Evolutionary conservation across 2,888 invertebrate genomes (phyloP), one percentile per base, ranked within the genome.

Genomic region (Halocaridina rubra): DNA sequence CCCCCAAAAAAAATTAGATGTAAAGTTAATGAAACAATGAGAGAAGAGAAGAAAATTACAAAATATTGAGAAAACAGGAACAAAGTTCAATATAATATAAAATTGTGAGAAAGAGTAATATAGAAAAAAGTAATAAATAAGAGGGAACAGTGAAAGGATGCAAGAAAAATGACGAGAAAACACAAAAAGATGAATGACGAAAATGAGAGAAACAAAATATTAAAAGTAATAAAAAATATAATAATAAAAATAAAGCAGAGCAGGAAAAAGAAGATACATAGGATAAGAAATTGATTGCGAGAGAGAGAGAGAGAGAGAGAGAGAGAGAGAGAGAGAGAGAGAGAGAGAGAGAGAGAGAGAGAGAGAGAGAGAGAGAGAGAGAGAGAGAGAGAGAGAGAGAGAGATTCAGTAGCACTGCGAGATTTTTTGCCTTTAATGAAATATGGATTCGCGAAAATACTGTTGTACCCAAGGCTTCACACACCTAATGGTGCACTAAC

Each of bases 351-450:
- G 74, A 24, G 46, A 33, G n/a, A 19, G 74, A 46, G 39, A 39
- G 46, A 74, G 19, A 39, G 24, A 19, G 46, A 16, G 24, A 27
- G 16, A 22, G 53, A 22, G 53, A 46, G 22, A 74, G 39, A 32
- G 72, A 27, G 64, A 78, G 79, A 67, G 39, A 79, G 46, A 67
- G 33, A 39, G 53, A 29, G 46, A 53, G 53, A 64, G 27, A 33
- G 39, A 64, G 29, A 59, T n/a, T n/a, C n/a, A n/a, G n/a, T n/a
- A n/a, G n/a, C n/a, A n/a, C n/a, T n/a, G n/a, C n/a, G n/a, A n/a
- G n/a, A n/a, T n/a, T n/a, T n/a, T n/a, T n/a, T n/a, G n/a, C n/a
- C n/a, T n/a, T n/a, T n/a, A n/a, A n/a, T n/a, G n/a, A n/a, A n/a
- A n/a, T n/a, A n/a, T n/a, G n/a, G n/a, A n/a, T n/a, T n/a, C n/a